Conservation (phyloP, 1,140 invertebrate genomes). For the Drosophila paulistorum region DNA sequence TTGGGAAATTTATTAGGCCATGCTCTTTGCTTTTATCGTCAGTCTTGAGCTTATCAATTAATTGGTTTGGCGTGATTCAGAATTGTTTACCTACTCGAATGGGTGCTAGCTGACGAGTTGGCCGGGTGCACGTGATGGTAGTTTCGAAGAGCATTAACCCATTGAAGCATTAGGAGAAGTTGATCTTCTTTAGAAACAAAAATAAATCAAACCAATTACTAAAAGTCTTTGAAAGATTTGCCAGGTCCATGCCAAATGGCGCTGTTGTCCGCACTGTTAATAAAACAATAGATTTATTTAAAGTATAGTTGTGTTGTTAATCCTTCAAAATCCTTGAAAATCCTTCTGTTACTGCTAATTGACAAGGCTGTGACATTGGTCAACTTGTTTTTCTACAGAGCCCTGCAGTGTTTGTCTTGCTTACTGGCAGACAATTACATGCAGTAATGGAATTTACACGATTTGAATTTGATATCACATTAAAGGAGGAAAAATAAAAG, state of each 20-base stretch:
- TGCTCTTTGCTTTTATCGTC: conserved; percentile 20
- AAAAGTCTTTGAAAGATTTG: too few relatives aligned
- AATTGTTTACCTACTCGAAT: conserved; percentile 12
- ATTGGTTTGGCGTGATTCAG: conserved; percentile 45
- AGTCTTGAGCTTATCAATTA: conserved; percentile 43
- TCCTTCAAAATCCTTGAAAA: background rate
- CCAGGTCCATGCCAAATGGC: too few relatives aligned
- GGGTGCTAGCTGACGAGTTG: conserved; percentile 19
- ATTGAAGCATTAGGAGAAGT: too few relatives aligned
- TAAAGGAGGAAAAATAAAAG: background rate
- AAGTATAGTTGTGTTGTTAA: too few relatives aligned
- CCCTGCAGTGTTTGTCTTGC: conserved; percentile 40
- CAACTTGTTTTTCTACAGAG: conserved; percentile 8
- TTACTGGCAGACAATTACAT: conserved; percentile 19
- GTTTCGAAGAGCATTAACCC: background rate
- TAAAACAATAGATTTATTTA: too few relatives aligned
- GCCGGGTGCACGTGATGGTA: conserved; percentile 7
- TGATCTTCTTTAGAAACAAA: too few relatives aligned
- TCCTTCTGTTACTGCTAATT: background rate
- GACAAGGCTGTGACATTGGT: conserved; percentile 27
- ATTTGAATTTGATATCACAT: conserved; percentile 26
- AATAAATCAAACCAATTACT: too few relatives aligned
- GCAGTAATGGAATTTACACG: conserved; percentile 59
- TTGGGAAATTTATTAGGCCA: conserved; percentile 32
- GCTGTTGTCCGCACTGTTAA: too few relatives aligned